Evolutionary conservation across 2,888 invertebrate genomes (phyloP), one percentile per base, ranked within the genome.

Genomic region (Criorhina ranunculi): DNA sequence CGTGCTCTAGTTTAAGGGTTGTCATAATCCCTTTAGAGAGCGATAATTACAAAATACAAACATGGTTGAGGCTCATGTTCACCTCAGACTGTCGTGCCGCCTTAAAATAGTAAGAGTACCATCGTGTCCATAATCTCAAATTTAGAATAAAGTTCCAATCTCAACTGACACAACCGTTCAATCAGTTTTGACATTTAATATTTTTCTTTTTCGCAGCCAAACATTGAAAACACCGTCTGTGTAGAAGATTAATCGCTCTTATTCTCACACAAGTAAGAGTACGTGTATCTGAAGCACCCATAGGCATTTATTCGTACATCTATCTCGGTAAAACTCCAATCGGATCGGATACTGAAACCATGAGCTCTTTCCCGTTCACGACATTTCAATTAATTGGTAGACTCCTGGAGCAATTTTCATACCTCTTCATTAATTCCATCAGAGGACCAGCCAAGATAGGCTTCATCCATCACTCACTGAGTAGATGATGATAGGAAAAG

Each of bases 311-410:
- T 29, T 15, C n/a, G n/a, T n/a, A n/a, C n/a, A 57, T 37, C 9
- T 17, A 15, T 33, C n/a, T 4, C 29, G 0, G 12, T 19, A 35
- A 2, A 12, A 40, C 37, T 19, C 29, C 24, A 57, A 33, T 11
- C 33, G 29, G 46, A 55, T 55, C 44, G 29, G 42, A 67, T 67
- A 76, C 19, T 40, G 33, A 33, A 66, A 66, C 51, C 59, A 67
- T 67, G 40, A 66, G 40, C 78, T 55, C 59, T 62, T 33, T 67
- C 67, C 73, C 70, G 72, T 83, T 83, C 82, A 83, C 82, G 82
- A 83, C 73, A 83, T 83, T 83, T 78, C 78, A 83, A 83, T 83
- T 83, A 83, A 83, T 83, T 83, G 82, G 78, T 73, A 66, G 66
- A 66, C 66, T 78, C 82, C 82, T 44, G 60, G 55, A 78, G 82